Conservation (phyloP, 2,113 vertebrate genomes). For the Limanda limanda region DNA sequence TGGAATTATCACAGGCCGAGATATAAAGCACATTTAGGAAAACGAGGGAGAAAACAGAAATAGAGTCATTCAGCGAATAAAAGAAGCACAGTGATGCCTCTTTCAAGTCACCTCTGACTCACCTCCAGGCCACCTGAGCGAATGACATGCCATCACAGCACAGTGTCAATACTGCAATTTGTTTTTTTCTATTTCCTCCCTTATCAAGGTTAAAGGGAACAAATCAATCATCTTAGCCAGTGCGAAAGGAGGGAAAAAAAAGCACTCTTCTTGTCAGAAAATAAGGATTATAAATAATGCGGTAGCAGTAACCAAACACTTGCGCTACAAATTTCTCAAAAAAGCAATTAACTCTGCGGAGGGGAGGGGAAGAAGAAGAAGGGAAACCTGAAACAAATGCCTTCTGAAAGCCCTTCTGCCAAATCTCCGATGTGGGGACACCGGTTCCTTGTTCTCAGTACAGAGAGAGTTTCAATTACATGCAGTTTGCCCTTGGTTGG, state of each 20-base stretch:
- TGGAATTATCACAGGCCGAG: conserved; percentile 6
- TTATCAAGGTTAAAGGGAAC: conserved; percentile 86
- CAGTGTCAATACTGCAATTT: conserved; percentile 83
- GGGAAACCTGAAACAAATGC: conserved; percentile 84
- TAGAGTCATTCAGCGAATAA: conserved; percentile 30
- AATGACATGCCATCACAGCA: conserved; percentile 74
- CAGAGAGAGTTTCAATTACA: conserved; percentile 82
- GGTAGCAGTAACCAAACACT: conserved; percentile 74
- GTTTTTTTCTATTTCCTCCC: conserved; percentile 78
- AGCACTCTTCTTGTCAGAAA: conserved; percentile 70
- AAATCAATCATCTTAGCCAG: conserved; percentile 82
- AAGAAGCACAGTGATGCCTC: conserved; percentile 30
- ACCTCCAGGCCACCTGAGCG: conserved; percentile 77
- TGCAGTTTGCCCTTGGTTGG: conserved; percentile 79
- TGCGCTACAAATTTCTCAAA: conserved; percentile 76
- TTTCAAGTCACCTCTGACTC: conserved; percentile 70
- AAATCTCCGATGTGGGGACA: conserved; percentile 78
- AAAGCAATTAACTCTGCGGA: conserved; percentile 78
- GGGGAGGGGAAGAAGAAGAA: conserved; percentile 29
- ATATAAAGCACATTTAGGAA: conserved; percentile 19
- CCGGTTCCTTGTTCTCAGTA: conserved; percentile 75
- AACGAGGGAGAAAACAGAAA: conserved; percentile 12
- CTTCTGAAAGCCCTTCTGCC: conserved; percentile 82
- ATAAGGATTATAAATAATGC: conserved; percentile 78
- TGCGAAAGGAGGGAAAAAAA: conserved; percentile 30